Conservation (phyloP, 2,888 invertebrate genomes). For the Drosophila suboccidentalis region DNA sequence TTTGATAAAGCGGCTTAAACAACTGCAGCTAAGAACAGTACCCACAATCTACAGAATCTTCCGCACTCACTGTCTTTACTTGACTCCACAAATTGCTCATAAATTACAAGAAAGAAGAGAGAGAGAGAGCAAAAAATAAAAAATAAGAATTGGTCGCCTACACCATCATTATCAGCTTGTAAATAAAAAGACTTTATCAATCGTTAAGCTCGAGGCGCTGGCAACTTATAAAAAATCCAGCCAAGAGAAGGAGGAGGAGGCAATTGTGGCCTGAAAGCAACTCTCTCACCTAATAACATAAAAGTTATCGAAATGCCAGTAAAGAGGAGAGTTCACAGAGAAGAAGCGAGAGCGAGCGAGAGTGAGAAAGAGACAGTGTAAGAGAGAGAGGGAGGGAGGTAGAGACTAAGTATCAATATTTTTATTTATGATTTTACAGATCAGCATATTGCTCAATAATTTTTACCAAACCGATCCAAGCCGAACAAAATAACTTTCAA, state of each 20-base stretch:
- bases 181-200: constrained; percentile 82
- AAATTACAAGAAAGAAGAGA: constrained; percentile 54
- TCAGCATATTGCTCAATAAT: constrained; percentile 86
- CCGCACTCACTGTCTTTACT: not conserved
- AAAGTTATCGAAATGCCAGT: constrained; percentile 70
- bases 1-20: constrained; percentile 12
- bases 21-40: not conserved
- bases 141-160: constrained; percentile 55
- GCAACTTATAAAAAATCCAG: constrained; percentile 22
- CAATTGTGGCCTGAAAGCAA: constrained; percentile 70
- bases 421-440: constrained; percentile 85
- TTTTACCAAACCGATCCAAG: constrained; percentile 51
- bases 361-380: not conserved
- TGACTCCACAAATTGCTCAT: constrained; percentile 66
- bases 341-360: not conserved
- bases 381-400: constrained; percentile 5
- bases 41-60: not conserved
- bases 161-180: constrained; percentile 82
- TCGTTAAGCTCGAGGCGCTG: constrained; percentile 67
- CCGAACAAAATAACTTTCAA: constrained; percentile 77
- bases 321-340: constrained; percentile 23
- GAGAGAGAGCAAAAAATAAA: not conserved
- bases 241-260: not conserved
- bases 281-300: constrained; percentile 84
- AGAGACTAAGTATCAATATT: constrained; percentile 72